Percentiles rank a stretch among this genome's conserved stretches.
phyloP scores from a whole-genome alignment of 2,113 vertebrate species.

The Leucosticte australis region DNA sequence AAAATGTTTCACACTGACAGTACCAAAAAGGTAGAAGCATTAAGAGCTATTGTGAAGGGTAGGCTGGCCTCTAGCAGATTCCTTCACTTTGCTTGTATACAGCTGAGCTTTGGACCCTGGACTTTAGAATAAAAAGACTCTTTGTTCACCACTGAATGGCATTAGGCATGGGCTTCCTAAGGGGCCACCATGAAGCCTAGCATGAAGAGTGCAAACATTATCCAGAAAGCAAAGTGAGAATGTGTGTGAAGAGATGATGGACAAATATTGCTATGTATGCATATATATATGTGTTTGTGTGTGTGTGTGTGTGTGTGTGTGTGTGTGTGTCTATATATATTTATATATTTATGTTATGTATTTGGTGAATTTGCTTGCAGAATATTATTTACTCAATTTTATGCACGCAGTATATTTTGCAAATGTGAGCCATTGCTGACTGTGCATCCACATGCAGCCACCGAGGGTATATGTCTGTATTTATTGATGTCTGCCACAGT shows the following conservation, averaged over 20 bases:
- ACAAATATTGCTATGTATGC: conserved; percentile 27
- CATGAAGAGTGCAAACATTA: conserved; percentile 79
- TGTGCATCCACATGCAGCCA: neutral
- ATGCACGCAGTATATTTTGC: neutral
- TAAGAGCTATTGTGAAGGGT: conserved; percentile 61
- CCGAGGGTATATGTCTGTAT: neutral
- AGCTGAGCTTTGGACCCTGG: conserved; percentile 86
- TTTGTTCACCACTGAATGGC: conserved; percentile 90
- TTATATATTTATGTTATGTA: neutral
- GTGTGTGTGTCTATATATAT: neutral
- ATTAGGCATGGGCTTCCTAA: conserved; percentile 92
- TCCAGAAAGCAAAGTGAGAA: conserved; percentile 71
- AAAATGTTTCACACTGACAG: conserved; percentile 72
- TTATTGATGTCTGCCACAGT: neutral
- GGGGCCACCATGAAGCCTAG: conserved; percentile 86
- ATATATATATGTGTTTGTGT: neutral
- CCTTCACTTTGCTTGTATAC: conserved; percentile 80
- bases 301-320: neutral
- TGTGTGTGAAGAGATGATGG: conserved; percentile 52
- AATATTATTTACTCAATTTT: neutral
- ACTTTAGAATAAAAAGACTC: conserved; percentile 83
- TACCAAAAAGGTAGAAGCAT: conserved; percentile 70
- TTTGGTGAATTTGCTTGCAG: neutral
- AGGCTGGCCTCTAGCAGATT: conserved; percentile 77
- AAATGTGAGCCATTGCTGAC: neutral